Evolutionary conservation across 2,888 invertebrate species (phyloP).

Genomic region (Heterodera filipjevi): DNA sequence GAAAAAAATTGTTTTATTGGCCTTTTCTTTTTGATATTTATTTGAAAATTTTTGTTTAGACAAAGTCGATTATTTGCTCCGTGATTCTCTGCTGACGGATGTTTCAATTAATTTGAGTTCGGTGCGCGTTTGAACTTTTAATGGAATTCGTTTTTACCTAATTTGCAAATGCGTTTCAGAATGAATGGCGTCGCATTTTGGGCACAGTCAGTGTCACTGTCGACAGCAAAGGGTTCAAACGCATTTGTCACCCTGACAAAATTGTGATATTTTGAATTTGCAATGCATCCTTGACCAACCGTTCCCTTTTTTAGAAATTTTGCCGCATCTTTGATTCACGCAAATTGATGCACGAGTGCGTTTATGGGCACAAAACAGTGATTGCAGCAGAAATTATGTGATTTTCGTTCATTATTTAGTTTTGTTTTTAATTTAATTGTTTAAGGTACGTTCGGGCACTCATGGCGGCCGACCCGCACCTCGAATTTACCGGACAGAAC

Average conservation of each 20-base stretch:
- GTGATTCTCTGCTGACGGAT: constrained; percentile 66
- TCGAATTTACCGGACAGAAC: constrained; percentile 15
- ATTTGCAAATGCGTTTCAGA: background rate
- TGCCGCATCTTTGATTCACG: constrained; percentile 43
- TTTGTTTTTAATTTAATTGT: background rate
- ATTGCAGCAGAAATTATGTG: constrained; percentile 48
- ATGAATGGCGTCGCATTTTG: constrained; percentile 13
- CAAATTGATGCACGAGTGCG: constrained; percentile 49
- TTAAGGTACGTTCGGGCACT: constrained; percentile 29
- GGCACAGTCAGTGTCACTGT: background rate
- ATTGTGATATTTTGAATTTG: background rate
- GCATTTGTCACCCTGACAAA: background rate
- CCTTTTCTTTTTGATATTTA: background rate
- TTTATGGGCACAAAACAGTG: constrained; percentile 60
- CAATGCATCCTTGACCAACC: background rate
- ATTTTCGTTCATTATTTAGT: constrained; percentile 6
- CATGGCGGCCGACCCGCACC: constrained; percentile 26
- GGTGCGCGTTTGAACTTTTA: constrained; percentile 30
- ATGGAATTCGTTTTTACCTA: background rate
- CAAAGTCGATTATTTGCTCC: constrained; percentile 75
- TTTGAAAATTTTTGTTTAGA: constrained; percentile 56
- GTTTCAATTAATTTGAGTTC: constrained; percentile 39
- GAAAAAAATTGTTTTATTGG: background rate
- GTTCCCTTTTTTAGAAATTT: background rate
- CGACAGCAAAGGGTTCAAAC: constrained; percentile 26